These are phyloP conservation scores for Saccostrea cuccullata DNA, from an alignment of 1,140 invertebrate genomes.

Conservation along the genomic window DNA sequence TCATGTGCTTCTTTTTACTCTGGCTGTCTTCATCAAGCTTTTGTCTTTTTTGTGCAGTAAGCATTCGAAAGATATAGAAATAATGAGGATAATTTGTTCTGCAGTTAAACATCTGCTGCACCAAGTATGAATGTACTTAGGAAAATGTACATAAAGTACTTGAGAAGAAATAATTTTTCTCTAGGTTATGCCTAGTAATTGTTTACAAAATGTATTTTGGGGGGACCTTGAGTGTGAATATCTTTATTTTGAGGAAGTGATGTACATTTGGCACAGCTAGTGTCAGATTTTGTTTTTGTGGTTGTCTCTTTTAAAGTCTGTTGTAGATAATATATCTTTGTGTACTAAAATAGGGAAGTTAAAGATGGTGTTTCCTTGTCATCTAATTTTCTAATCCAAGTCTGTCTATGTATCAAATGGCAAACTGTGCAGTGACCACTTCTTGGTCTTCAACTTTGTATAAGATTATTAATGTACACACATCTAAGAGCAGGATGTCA, in stretches of 20 bases:
- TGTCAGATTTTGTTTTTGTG: not conserved
- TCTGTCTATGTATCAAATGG: not conserved
- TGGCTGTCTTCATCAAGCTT: not conserved
- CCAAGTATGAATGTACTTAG: not conserved
- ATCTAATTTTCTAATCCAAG: not conserved
- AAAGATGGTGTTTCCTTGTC: not conserved
- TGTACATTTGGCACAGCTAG: not conserved
- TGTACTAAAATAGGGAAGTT: not conserved
- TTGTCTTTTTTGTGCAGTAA: constrained; percentile 2
- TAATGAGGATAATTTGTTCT: constrained; percentile 13
- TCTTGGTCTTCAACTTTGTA: not conserved
- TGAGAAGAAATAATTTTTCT: not conserved
- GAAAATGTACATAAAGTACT: not conserved
- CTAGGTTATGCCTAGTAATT: not conserved
- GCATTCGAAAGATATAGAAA: not conserved
- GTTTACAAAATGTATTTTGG: not conserved
- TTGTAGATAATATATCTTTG: not conserved
- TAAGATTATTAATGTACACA: not conserved
- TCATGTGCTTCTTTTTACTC: not conserved
- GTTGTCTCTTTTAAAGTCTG: not conserved
- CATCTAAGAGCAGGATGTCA: not conserved
- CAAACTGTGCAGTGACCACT: too few species aligned
- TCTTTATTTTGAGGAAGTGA: not conserved
- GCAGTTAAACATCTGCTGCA: constrained; percentile 5
- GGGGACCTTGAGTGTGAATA: not conserved